A percentile compares a stretch with the other conserved stretches of the same genome.
phyloP scores from a whole-genome alignment of 2,113 vertebrate genomes.

The Ardeotis arabs region DNA sequence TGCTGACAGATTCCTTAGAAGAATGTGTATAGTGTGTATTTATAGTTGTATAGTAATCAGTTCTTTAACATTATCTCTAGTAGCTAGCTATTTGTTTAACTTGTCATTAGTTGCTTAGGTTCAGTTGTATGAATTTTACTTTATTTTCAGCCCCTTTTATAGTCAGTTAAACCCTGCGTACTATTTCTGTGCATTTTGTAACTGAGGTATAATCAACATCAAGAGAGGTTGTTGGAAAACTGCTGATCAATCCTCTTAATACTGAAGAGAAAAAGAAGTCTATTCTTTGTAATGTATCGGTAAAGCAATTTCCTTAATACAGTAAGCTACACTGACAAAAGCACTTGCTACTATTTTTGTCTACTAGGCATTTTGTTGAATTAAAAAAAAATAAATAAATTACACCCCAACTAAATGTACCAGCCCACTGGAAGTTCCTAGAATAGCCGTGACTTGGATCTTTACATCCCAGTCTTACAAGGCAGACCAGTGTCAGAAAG shows the following conservation, averaged over 20 bases:
- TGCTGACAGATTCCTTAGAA: not conserved
- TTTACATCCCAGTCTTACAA: not conserved
- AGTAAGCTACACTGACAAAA: not conserved
- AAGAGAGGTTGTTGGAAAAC: not conserved
- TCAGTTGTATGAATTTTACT: not conserved
- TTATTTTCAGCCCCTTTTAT: not conserved
- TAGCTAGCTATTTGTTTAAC: not conserved
- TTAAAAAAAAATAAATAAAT: not conserved
- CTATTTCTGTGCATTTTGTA: not conserved
- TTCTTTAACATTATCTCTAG: not conserved
- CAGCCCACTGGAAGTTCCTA: not conserved
- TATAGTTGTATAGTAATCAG: not conserved
- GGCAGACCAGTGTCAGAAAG: not conserved
- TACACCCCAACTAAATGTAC: accelerated
- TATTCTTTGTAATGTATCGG: not conserved
- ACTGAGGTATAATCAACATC: not conserved
- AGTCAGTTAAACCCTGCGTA: not conserved
- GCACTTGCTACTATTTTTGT: not conserved
- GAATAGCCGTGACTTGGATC: not conserved
- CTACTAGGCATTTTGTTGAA: not conserved
- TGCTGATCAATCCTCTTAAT: not conserved
- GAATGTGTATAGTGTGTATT: not conserved
- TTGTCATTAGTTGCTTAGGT: not conserved
- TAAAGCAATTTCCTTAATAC: not conserved
- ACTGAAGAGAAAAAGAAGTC: not conserved